Conservation (phyloP, 2,113 vertebrate species). For the Fregetta grallaria region DNA sequence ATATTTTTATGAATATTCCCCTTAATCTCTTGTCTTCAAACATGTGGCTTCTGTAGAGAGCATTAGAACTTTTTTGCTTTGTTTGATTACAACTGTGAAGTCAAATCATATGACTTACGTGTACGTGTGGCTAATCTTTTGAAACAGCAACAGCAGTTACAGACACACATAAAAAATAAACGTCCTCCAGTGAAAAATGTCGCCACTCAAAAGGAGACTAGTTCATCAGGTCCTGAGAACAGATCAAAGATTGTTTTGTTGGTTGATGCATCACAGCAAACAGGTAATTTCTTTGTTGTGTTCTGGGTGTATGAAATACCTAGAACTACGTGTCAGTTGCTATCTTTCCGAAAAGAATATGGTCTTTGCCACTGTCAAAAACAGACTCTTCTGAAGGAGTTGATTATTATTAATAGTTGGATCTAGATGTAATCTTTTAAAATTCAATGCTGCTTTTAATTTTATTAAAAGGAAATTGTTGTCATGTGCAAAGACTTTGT, state of each 20-base stretch:
- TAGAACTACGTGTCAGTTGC: neutral
- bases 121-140: neutral
- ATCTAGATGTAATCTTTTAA: neutral
- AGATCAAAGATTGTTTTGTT: constrained; percentile 90
- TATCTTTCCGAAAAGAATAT: neutral
- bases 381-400: neutral
- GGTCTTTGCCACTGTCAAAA: neutral
- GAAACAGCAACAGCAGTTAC: constrained; percentile 73
- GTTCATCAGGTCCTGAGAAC: constrained; percentile 86
- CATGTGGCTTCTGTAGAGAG: neutral
- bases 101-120: neutral
- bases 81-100: neutral
- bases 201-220: constrained; percentile 95
- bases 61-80: neutral
- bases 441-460: neutral
- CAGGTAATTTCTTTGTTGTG: constrained; percentile 76
- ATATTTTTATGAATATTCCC: neutral
- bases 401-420: neutral
- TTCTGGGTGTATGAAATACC: neutral
- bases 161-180: constrained; percentile 83
- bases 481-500: neutral
- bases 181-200: constrained; percentile 89
- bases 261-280: constrained; percentile 96
- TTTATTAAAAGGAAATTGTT: neutral
- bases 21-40: neutral